Base-by-base conservation (phyloP, 2,888 invertebrate genomes). In the Trissonchulus sp. region DNA sequence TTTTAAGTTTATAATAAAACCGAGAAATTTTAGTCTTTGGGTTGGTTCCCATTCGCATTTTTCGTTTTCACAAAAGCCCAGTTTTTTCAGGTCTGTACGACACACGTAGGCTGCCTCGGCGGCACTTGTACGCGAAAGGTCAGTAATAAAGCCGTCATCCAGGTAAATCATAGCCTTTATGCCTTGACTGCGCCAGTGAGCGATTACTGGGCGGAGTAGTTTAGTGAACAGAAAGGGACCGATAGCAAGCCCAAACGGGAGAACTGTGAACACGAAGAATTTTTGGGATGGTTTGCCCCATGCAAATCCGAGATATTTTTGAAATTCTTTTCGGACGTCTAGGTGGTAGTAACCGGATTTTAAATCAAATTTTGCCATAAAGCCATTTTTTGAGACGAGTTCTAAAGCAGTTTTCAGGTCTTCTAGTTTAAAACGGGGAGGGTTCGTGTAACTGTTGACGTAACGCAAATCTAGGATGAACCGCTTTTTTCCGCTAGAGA, bases 331-430 rank as follows among this genome's bases (percentile, higher is more conserved):
- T 18, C n/a, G 18, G 60, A 60, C 60, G n/a, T 60, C 60, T 60
- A 60, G 18, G 60, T 60, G 60, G 60, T 60, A 60, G n/a, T 60
- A 60, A n/a, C 60, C 60, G 60, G 60, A 60, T 60, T 60, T 60
- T 18, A 60, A 18, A n/a, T 60, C 60, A 60, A 60, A 60, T 18
- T n/a, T 60, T 18, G 60, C 60, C 60, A 60, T 60, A 18, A 18
- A 60, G 18, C 60, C 60, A 18, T 60, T 18, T 18, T 18, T 18
- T 60, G 60, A 60, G 18, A 60, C 60, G 18, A 60, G 60, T 18
- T 18, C 18, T n/a, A 60, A 60, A 18, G n/a, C 60, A 60, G n/a
- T n/a, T 60, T n/a, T 60, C 60, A 60, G n/a, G n/a, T 60, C 60
- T n/a, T 60, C 60, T 60, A 60, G n/a, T n/a, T 60, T 60, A 18